These are phyloP conservation scores for Notarius quadriscutis DNA, from an alignment of 2,113 vertebrate species.

Conservation along the genomic window DNA sequence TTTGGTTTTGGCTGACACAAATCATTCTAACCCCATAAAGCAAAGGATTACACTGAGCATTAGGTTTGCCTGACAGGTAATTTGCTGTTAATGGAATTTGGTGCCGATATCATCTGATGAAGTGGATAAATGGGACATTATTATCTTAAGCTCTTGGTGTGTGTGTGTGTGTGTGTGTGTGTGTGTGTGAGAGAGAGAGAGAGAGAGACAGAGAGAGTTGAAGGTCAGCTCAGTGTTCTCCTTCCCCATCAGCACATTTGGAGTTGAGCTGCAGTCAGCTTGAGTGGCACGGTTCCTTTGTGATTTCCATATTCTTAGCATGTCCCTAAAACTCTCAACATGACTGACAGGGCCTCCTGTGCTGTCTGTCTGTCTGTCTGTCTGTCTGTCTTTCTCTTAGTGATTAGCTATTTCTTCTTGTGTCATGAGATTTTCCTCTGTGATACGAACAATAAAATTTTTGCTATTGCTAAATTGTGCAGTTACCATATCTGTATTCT, in stretches of 20 bases:
- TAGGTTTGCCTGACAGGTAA: neutral
- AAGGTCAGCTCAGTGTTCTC: no score
- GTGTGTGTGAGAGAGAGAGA: neutral
- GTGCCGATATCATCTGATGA: constrained; percentile 9
- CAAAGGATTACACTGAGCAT: constrained; percentile 1
- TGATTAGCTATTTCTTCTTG: neutral
- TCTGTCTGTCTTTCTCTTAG: neutral
- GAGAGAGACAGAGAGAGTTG: no score
- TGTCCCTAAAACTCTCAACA: neutral
- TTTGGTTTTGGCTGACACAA: neutral
- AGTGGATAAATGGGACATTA: neutral
- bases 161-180: neutral
- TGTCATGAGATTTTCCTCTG: neutral
- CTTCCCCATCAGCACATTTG: no score
- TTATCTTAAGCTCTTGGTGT: neutral
- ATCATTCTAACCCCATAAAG: neutral
- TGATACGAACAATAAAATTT: neutral
- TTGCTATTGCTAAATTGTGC: neutral
- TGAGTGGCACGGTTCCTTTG: constrained; percentile 7
- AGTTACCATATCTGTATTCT: neutral
- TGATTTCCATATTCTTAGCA: neutral
- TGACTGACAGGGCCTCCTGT: neutral
- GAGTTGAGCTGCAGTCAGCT: constrained; percentile 8
- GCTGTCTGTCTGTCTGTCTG: neutral
- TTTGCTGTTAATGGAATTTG: constrained; percentile 12